Evolutionary conservation across 2,888 invertebrate genomes (phyloP).

Genomic region (Eupithecia centaureata): DNA sequence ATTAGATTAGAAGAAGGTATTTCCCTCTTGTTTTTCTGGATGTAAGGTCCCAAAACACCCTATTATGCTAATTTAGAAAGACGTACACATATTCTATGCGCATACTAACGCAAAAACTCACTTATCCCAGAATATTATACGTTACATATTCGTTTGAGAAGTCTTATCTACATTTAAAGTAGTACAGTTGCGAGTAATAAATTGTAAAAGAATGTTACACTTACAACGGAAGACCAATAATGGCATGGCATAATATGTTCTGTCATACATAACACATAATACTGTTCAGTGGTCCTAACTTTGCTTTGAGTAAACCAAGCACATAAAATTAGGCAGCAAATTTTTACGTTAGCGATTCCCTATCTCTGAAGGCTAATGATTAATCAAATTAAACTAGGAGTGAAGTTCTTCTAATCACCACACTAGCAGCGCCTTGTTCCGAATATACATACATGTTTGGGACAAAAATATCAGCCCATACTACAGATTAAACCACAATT

Average conservation of each 20-base stretch:
- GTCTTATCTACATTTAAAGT: neutral
- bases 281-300: too few species aligned
- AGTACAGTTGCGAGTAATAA: neutral
- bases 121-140: conserved; percentile 11
- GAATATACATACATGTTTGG: neutral
- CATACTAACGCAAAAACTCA: conserved; percentile 22
- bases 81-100: conserved; percentile 25
- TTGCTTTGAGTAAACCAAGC: too few species aligned
- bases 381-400: too few species aligned
- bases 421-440: too few species aligned
- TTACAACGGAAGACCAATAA: too few species aligned
- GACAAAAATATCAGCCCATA: neutral
- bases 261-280: too few species aligned
- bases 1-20: neutral
- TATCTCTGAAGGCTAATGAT: too few species aligned
- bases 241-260: too few species aligned
- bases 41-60: neutral
- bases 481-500: too few species aligned
- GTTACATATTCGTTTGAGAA: conserved; percentile 6
- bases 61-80: conserved; percentile 26
- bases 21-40: neutral
- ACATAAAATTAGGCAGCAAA: too few species aligned
- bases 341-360: too few species aligned
- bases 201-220: neutral
- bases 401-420: too few species aligned